Evolutionary conservation across 2,797 vertebrate genomes (phyloP), one percentile per base, ranked within the genome.

Genomic region (Anguilla anguilla): DNA sequence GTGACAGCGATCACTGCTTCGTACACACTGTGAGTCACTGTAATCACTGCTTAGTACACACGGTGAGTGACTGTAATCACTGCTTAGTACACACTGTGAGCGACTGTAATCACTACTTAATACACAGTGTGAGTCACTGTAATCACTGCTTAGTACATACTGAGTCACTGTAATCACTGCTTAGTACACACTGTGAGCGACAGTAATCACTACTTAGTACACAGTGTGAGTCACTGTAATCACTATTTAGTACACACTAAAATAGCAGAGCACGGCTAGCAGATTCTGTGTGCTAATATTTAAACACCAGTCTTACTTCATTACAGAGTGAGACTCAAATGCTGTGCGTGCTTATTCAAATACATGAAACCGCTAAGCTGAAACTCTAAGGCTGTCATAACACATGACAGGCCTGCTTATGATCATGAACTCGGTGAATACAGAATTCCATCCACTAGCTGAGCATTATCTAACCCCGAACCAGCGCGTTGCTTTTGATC

Each of bases 31-130:
- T 5, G 43, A 95, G 94, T 92, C 79, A 67, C 39, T 77, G 55
- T 0, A 95, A 94, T 28, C 9, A 28, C n/a, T 43, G 39, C 39
- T 79, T 79, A 10, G 13, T 22, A 17, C 74, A 79, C 35, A 77
- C 74, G 3, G 11, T 35, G 74, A 77, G 74, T 17, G 0, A 39
- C 31, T 25, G 0, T 17, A 1, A 69, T 28, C 98, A 99, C 92
- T 99, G 98, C 91, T 97, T 97, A 0, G 88, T 96, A 86, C 95
- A 95, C 28, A 96, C 95, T 0, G 61, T 67, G 67, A 69, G 67
- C n/a, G 25, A 69, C 46, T 3, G 0, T n/a, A 28, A 2, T 28
- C 97, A 99, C 92, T 99, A 98, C 91, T 97, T 97, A 0, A 88
- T 96, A 85, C 95, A 95, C 28, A 96, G 95, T 0, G 61, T 67